A percentile compares a stretch with the other conserved stretches of the same genome.
These are phyloP conservation scores for Colistium nudipinnis DNA, from an alignment of 2,113 vertebrate genomes.

Conservation along the genomic window DNA sequence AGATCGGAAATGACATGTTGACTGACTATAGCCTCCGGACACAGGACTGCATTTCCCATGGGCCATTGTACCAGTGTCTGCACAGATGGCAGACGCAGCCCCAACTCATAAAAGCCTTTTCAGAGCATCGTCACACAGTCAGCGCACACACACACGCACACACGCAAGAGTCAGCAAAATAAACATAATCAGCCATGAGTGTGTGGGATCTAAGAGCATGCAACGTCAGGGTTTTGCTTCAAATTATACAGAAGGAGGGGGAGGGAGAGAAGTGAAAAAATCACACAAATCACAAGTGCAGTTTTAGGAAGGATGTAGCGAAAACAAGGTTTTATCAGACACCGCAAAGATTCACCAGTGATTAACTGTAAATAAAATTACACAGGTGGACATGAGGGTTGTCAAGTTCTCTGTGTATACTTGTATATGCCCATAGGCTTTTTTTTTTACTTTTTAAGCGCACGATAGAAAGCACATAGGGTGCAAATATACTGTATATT, in stretches of 20 bases:
- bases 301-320: conserved; percentile 12
- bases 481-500: no score
- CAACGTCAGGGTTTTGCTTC: conserved; percentile 19
- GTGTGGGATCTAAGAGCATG: conserved; percentile 10
- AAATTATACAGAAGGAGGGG: not conserved
- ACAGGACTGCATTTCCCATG: conserved; percentile 72
- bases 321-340: conserved; percentile 14
- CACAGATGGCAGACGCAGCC: conserved; percentile 67
- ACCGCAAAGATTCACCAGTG: conserved; percentile 22
- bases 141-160: not conserved
- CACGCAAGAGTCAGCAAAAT: conserved; percentile 31
- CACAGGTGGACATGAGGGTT: conserved; percentile 17
- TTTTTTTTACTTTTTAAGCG: no score
- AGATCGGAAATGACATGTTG: conserved; percentile 64
- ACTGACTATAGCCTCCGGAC: conserved; percentile 57
- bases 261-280: conserved; percentile 4
- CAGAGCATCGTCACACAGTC: conserved; percentile 27
- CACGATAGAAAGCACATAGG: no score
- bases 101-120: conserved; percentile 30
- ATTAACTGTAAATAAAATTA: conserved; percentile 56
- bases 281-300: conserved; percentile 13
- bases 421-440: not conserved
- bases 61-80: conserved; percentile 54
- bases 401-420: no score
- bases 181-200: conserved; percentile 13